These are phyloP conservation scores for Epiblema foenella DNA, from an alignment of 2,888 invertebrate species.

Conservation along the genomic window DNA sequence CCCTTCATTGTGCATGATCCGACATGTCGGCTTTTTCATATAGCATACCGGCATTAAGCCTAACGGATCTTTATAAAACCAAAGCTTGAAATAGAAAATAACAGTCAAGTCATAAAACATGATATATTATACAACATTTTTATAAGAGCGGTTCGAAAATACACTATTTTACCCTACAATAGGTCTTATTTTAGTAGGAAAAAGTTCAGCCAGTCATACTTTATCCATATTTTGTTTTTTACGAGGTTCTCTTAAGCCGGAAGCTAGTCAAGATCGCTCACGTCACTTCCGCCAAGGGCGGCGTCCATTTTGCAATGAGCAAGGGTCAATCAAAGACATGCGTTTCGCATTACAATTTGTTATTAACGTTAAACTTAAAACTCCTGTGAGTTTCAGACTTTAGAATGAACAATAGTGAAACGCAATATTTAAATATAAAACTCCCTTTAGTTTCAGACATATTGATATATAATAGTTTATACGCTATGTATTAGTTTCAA, in stretches of 20 bases:
- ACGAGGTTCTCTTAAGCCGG: constrained; percentile 26
- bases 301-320: constrained; percentile 17
- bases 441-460: no score
- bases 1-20: no score
- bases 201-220: neutral
- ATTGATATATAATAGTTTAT: no score
- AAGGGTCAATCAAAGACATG: neutral
- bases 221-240: constrained; percentile 27
- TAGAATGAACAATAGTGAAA: no score
- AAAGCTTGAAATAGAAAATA: no score
- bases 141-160: neutral
- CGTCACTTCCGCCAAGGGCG: constrained; percentile 26
- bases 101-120: neutral
- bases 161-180: neutral
- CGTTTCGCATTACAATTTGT: neutral
- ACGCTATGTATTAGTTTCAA: no score
- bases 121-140: neutral
- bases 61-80: no score
- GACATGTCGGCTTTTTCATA: no score
- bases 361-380: neutral
- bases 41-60: no score
- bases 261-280: constrained; percentile 11
- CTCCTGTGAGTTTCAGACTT: no score
- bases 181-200: neutral
- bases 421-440: no score